phyloP scores from a whole-genome alignment of 2,113 vertebrate genomes.

The Tychaedon coryphoeus region DNA sequence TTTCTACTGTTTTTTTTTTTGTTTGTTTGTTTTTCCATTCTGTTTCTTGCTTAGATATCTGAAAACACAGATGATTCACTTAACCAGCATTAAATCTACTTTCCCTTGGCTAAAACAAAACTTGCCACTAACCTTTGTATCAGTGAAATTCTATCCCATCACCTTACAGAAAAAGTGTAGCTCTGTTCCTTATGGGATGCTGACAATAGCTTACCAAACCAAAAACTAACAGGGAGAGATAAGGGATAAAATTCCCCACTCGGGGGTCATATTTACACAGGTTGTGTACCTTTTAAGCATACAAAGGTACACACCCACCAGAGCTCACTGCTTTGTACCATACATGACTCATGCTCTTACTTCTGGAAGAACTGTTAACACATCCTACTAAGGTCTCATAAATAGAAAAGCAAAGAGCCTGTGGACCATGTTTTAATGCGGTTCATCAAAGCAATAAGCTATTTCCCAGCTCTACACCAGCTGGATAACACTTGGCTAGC shows the following conservation, averaged over 20 bases:
- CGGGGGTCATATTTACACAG: background rate
- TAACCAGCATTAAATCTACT: background rate
- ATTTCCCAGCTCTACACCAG: background rate
- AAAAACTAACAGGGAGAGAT: background rate
- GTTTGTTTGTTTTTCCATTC: background rate
- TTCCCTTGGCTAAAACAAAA: background rate
- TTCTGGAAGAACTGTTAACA: background rate
- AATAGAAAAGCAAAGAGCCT: background rate
- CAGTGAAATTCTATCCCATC: background rate
- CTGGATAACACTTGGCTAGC: slow-evolving; percentile 3
- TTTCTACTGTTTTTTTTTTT: background rate
- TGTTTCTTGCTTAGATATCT: background rate
- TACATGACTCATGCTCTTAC: background rate
- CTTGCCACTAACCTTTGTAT: background rate
- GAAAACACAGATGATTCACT: background rate
- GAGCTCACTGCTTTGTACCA: background rate
- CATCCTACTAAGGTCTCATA: background rate
- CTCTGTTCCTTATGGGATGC: background rate
- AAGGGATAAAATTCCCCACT: background rate
- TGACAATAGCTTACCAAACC: background rate
- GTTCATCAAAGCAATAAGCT: background rate
- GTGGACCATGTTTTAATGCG: background rate
- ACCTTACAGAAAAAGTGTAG: background rate
- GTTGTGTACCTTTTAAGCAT: background rate
- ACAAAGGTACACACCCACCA: background rate